These are phyloP conservation scores for Penelope pileata DNA, from an alignment of 2,113 vertebrate species.

Conservation along the genomic window DNA sequence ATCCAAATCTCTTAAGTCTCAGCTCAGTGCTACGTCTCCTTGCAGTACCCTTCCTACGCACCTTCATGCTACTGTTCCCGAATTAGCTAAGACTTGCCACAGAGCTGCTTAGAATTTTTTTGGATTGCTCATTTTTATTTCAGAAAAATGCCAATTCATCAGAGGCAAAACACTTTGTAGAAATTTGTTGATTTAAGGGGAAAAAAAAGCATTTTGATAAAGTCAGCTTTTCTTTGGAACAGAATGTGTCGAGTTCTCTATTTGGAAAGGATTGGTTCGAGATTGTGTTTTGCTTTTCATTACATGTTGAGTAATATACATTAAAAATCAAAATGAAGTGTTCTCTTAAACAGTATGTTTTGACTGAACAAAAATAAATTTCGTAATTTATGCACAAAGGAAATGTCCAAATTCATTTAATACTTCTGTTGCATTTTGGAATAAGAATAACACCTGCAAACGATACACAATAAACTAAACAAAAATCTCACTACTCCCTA, in stretches of 20 bases:
- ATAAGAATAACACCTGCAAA: background rate
- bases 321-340: constrained; percentile 64
- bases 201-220: constrained; percentile 8
- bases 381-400: constrained; percentile 37
- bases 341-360: constrained; percentile 53
- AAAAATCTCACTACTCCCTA: background rate
- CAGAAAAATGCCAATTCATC: constrained; percentile 69
- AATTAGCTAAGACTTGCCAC: constrained; percentile 62
- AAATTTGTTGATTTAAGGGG: constrained; percentile 58
- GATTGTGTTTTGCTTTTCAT: constrained; percentile 61
- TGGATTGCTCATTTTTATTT: constrained; percentile 53
- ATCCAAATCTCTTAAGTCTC: constrained; percentile 37
- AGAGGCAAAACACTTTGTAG: constrained; percentile 41
- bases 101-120: constrained; percentile 39
- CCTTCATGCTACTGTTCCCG: constrained; percentile 54
- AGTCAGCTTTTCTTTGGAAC: constrained; percentile 69
- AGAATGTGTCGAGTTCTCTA: constrained; percentile 34
- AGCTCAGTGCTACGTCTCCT: background rate
- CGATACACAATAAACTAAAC: background rate
- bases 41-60: constrained; percentile 63
- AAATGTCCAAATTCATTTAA: constrained; percentile 18
- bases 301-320: constrained; percentile 62
- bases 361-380: constrained; percentile 41
- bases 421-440: background rate
- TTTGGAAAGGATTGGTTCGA: constrained; percentile 45